Percentiles rank a stretch among this genome's conserved stretches.
Conservation (phyloP, 1,140 invertebrate species). For the Ceratosolen fusciceps region DNA sequence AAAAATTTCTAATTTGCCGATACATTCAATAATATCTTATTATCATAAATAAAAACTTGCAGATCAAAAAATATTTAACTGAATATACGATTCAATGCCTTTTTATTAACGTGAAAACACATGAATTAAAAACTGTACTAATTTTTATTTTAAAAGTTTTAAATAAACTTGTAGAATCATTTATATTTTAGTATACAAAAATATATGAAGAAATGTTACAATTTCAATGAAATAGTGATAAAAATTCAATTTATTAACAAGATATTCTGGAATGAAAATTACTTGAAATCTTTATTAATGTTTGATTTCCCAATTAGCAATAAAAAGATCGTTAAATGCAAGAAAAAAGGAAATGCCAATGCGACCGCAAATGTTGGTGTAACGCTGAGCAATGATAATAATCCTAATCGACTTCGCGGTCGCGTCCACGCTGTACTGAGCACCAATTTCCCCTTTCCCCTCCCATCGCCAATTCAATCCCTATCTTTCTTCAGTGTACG, state of each 20-base stretch:
- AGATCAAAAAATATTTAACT: too few species aligned
- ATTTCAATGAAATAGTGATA: too few species aligned
- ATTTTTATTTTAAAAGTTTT: too few species aligned
- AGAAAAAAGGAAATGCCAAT: not conserved
- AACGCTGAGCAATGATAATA: conserved; percentile 1
- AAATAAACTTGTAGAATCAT: too few species aligned
- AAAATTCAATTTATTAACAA: too few species aligned
- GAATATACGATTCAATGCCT: conserved; percentile 10
- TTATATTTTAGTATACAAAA: too few species aligned
- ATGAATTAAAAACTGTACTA: not conserved
- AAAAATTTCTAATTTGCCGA: too few species aligned
- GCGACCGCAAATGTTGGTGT: not conserved
- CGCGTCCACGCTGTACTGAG: not conserved
- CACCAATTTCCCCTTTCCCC: not conserved
- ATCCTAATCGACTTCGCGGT: conserved; percentile 19
- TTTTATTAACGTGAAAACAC: conserved; percentile 4
- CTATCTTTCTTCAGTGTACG: not conserved
- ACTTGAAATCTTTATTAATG: not conserved
- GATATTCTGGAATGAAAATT: not conserved
- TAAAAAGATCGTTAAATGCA: not conserved
- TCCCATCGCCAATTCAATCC: too few species aligned
- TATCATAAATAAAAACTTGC: too few species aligned
- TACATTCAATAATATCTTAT: too few species aligned
- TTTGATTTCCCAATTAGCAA: not conserved
- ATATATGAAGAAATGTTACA: too few species aligned